A percentile compares a stretch with the other conserved stretches of the same genome.
Evolutionary conservation across 1,140 invertebrate genomes (phyloP).

Genomic region (Carposina sasakii): DNA sequence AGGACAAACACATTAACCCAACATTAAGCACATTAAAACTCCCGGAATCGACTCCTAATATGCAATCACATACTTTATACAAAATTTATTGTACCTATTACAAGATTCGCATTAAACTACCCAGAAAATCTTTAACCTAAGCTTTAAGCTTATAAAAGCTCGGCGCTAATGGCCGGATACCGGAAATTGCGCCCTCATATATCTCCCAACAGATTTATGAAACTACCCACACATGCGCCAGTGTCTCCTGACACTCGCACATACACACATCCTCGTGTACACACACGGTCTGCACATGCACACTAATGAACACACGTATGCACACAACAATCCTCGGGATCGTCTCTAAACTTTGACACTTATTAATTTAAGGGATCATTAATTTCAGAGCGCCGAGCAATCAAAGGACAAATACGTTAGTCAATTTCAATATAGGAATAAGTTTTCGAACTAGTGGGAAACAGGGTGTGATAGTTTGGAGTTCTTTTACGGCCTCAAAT

Average conservation of each 20-base stretch:
- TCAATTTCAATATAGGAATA: conserved; percentile 26
- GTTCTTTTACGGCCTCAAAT: too few relatives aligned
- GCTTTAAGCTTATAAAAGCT: conserved; percentile 75
- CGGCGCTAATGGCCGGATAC: conserved; percentile 87
- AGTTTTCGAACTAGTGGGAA: too few relatives aligned
- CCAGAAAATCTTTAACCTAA: conserved; percentile 75
- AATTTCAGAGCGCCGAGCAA: conserved; percentile 42
- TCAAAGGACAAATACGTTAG: conserved; percentile 16
- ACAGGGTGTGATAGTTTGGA: too few relatives aligned
- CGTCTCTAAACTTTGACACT: conserved; percentile 57
- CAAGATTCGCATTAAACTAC: conserved; percentile 73
- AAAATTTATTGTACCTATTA: conserved; percentile 72
- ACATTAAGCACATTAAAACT: conserved; percentile 69
- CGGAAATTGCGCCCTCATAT: conserved; percentile 90
- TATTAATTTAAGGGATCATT: conserved; percentile 63
- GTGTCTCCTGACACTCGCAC: conserved; percentile 49
- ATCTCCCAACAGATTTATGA: conserved; percentile 89
- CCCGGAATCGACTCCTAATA: conserved; percentile 68
- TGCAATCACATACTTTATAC: conserved; percentile 71
- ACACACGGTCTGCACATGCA: background rate
- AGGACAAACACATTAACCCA: conserved; percentile 61
- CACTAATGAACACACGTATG: conserved; percentile 14
- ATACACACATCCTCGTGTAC: conserved; percentile 20
- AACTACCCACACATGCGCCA: conserved; percentile 77
- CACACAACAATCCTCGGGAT: conserved; percentile 24